Evolutionary conservation across 1,140 invertebrate species (phyloP).

Genomic region (Macrostomum lignano): DNA sequence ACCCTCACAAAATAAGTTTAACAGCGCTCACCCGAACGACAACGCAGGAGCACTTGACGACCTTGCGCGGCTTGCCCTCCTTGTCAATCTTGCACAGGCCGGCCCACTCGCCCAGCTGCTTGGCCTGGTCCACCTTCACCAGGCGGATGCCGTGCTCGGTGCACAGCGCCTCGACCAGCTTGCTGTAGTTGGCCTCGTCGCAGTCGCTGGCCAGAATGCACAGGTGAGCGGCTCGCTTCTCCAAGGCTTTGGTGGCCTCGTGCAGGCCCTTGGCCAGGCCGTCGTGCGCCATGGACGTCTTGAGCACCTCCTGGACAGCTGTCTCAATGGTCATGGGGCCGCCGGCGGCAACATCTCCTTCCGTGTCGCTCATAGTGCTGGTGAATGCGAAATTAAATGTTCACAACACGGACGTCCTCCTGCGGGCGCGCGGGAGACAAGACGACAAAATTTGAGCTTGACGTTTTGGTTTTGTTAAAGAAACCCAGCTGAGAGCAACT

Average conservation of each 20-base stretch:
- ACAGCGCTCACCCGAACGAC: too few species aligned
- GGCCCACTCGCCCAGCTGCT: constrained; percentile 92
- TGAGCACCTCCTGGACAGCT: constrained; percentile 80
- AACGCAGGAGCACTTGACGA: constrained; percentile 87
- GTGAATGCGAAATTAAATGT: too few species aligned
- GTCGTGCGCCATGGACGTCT: constrained; percentile 69
- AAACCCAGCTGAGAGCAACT: too few species aligned
- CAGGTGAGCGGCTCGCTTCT: constrained; percentile 79
- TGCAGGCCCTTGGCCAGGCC: constrained; percentile 78
- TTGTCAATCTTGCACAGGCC: constrained; percentile 97
- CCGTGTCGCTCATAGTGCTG: too few species aligned
- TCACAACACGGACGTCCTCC: too few species aligned
- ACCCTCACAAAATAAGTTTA: too few species aligned
- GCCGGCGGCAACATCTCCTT: too few species aligned
- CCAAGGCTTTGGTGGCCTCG: constrained; percentile 75
- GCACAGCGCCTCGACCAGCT: constrained; percentile 86
- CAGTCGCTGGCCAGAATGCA: constrained; percentile 90
- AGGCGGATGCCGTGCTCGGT: constrained; percentile 87
- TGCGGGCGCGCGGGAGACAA: too few species aligned
- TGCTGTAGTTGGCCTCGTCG: constrained; percentile 83
- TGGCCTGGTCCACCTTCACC: constrained; percentile 63
- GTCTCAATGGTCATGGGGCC: too few species aligned
- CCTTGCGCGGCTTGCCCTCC: constrained; percentile 87
- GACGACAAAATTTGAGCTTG: too few species aligned
- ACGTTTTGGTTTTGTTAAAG: too few species aligned